These are phyloP conservation scores for Cyanoderma ruficeps DNA, from an alignment of 2,113 vertebrate species.

Conservation along the genomic window DNA sequence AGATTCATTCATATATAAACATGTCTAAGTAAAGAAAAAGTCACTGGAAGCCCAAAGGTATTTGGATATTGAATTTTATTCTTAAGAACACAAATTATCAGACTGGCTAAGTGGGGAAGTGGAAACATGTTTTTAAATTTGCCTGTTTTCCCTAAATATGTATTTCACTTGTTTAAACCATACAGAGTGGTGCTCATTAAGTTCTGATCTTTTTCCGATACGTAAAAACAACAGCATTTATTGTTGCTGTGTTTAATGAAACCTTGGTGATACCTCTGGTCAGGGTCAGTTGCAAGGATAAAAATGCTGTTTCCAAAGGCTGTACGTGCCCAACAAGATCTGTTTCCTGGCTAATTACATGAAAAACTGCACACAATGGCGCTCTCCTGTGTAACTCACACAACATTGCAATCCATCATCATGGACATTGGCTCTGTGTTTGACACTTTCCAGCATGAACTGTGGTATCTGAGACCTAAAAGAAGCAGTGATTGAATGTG, in stretches of 20 bases:
- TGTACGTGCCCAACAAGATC: not conserved
- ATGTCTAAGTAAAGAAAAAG: not conserved
- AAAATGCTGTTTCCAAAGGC: not conserved
- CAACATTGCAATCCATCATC: conserved; percentile 50
- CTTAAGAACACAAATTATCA: not conserved
- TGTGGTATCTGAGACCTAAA: not conserved
- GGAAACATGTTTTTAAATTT: not conserved
- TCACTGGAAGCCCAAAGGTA: not conserved
- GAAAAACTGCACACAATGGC: conserved; percentile 56
- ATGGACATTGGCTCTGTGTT: not conserved
- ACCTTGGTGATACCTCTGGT: not conserved
- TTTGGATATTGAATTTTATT: not conserved
- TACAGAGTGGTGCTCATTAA: not conserved
- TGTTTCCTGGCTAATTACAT: conserved; percentile 20
- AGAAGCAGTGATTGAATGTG: not conserved
- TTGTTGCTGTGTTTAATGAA: not conserved
- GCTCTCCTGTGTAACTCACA: conserved; percentile 56
- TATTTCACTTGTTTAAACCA: not conserved
- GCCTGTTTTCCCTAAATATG: not conserved
- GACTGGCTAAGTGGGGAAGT: not conserved
- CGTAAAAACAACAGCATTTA: not conserved
- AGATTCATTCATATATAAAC: not conserved
- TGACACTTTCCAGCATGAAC: not conserved
- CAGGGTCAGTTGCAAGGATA: not conserved
- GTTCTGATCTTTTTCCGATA: not conserved